phyloP scores from a whole-genome alignment of 2,113 vertebrate species.

The Toxostoma redivivum region DNA sequence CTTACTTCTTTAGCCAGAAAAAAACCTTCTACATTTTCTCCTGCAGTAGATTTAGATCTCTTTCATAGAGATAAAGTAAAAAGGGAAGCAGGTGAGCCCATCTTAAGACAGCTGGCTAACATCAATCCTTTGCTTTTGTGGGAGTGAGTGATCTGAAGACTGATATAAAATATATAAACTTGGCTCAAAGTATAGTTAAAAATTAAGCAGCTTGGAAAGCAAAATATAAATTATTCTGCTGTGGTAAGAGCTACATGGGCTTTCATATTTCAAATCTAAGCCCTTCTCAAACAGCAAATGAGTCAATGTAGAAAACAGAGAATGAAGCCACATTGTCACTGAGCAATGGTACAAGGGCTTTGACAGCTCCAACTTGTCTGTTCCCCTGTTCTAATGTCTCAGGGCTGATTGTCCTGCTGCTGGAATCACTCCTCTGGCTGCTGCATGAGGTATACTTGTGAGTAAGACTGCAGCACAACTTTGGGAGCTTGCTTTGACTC shows the following conservation, averaged over 20 bases:
- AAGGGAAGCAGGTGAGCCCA: background rate
- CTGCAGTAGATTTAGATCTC: background rate
- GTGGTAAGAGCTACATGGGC: background rate
- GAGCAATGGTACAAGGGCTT: background rate
- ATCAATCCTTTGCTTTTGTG: background rate
- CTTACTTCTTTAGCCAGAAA: background rate
- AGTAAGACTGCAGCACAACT: background rate
- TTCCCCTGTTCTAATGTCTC: background rate
- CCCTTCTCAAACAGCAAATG: background rate
- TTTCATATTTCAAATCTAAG: background rate
- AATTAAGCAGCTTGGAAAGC: conserved; percentile 22
- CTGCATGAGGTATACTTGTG: background rate
- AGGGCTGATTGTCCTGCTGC: background rate
- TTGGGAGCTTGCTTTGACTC: background rate
- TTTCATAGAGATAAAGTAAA: background rate
- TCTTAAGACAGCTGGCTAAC: background rate
- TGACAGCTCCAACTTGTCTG: background rate
- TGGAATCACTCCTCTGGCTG: background rate
- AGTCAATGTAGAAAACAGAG: background rate
- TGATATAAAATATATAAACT: conserved; percentile 15
- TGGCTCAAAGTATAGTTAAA: conserved; percentile 4
- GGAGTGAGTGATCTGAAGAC: background rate
- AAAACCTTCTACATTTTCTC: background rate
- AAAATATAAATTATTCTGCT: conserved; percentile 34
- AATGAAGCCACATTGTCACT: background rate